Evolutionary conservation across 2,888 invertebrate species (phyloP), one percentile per base, ranked within the genome.

Genomic region (Cremastinae sp.): DNA sequence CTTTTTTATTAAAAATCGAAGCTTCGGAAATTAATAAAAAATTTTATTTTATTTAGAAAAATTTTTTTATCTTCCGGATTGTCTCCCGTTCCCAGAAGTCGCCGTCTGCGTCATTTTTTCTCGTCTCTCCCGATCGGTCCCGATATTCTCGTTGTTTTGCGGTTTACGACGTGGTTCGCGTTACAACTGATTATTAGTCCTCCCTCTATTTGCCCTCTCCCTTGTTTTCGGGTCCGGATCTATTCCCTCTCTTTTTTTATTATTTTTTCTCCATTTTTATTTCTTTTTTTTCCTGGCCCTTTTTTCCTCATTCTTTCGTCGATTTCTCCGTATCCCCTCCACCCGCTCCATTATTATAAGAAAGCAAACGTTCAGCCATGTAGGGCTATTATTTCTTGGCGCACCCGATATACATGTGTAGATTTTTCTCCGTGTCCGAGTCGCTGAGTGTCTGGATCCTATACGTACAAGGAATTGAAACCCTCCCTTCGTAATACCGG

Each of bases 161-260:
- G 87, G 86, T 88, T 87, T 87, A 86, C 86, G 88, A 87, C 85
- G 73, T 76, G 88, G 88, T 87, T 87, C 86, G 84, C 86, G 86
- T 88, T 89, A 88, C 89, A 89, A 89, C 88, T 89, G 88, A 89
- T 89, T 89, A 89, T 89, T 89, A 89, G 85, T 83, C 85, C 81
- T 82, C 83, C 78, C 78, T 72, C 66, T 78, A 72, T 71, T 62
- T 72, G 72, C 75, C 71, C 79, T 64, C 58, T 39, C 41, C 35
- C 35, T 12, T 56, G 41, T 10, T 22, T 16, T 18, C 28, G 49
- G 18, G 16, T n/a, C 39, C 14, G 16, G 68, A 56, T 70, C 47
- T 75, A 62, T 69, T 59, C 74, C 51, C 62, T 51, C 58, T 53
- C 43, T 45, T 65, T 74, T 20, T n/a, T 43, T 41, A 16, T 39